Base-by-base conservation (phyloP, 2,797 vertebrate genomes). In the Okamejei kenojei region DNA sequence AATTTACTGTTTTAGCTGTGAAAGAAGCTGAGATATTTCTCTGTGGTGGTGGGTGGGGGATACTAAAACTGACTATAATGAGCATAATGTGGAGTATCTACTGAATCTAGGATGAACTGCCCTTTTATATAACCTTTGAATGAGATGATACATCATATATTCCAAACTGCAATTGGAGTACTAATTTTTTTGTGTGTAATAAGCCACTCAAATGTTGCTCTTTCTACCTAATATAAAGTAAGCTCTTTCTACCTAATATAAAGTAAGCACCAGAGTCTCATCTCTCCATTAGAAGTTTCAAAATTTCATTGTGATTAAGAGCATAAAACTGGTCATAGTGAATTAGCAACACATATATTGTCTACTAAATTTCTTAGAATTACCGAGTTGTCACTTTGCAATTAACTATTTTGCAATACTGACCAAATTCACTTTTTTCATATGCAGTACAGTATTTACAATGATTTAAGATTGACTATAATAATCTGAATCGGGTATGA, bases 11-110 rank as follows among this genome's bases (percentile, higher is more conserved):
- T 96, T 95, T 94, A 94, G 96, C 96, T 96, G 95, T 96, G 95
- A 95, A 96, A 95, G 95, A 96, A 96, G 95, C 95, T 95, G 96
- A 96, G 95, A 95, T 94, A 94, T 95, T 94, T 95, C 95, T 96
- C 96, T 96, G 95, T 94, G 94, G 97, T 95, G 95, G 95, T 94
- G 95, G 96, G 95, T 95, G 96, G 96, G 96, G 96, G 95, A 95
- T 95, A 95, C 95, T 96, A 68, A 95, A 97, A 76, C 38, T 74
- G 90, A 54, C 68, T 92, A 74, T 74, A 71, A 92, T 92, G 90
- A 92, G 45, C n/a, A 76, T 92, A 71, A 23, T 76, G 71, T 76
- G 23, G 90, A 92, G 76, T 74, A 92, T 54, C 90, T 76, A 54
- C 45, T 54, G 45, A 6, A 74, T 38, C 32, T 7, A 26, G 7